These are phyloP conservation scores for Caenorhabditis doughertyi DNA, from an alignment of 2,888 invertebrate species.

Conservation along the genomic window DNA sequence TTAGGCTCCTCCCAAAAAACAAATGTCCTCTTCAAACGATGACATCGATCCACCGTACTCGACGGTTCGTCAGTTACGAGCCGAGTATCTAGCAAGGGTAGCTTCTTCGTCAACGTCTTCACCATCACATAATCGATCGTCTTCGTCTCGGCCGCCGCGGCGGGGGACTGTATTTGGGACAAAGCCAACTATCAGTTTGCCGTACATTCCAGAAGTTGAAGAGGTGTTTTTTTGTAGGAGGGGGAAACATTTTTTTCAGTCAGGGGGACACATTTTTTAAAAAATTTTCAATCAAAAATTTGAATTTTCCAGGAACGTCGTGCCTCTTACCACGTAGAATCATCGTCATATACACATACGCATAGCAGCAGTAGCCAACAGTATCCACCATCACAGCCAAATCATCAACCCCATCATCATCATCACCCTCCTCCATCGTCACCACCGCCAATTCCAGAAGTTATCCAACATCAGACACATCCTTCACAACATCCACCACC, in stretches of 20 bases:
- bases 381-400: too few relatives aligned
- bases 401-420: not conserved
- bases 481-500: slow-evolving; percentile 40
- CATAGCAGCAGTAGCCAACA: slow-evolving; percentile 15
- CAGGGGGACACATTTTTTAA: too few relatives aligned
- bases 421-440: slow-evolving; percentile 59
- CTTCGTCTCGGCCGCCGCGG: slow-evolving; percentile 20
- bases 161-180: slow-evolving; percentile 61
- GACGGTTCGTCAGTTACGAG: slow-evolving; percentile 69
- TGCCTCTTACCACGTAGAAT: slow-evolving; percentile 64
- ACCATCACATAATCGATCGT: not conserved
- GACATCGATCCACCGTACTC: slow-evolving; percentile 64
- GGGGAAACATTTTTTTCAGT: not conserved
- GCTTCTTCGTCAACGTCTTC: slow-evolving; percentile 50
- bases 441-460: slow-evolving; percentile 48
- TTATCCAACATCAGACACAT: slow-evolving; percentile 41
- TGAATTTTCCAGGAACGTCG: slow-evolving; percentile 68
- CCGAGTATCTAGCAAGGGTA: slow-evolving; percentile 70
- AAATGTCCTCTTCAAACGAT: slow-evolving; percentile 27
- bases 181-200: slow-evolving; percentile 69
- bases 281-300: too few relatives aligned
- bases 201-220: slow-evolving; percentile 76
- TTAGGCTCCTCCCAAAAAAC: too few relatives aligned
- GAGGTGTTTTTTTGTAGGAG: too few relatives aligned
- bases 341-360: slow-evolving; percentile 39